Conservation (phyloP, 2,888 invertebrate species). For the Drosophila atroscutellata region DNA sequence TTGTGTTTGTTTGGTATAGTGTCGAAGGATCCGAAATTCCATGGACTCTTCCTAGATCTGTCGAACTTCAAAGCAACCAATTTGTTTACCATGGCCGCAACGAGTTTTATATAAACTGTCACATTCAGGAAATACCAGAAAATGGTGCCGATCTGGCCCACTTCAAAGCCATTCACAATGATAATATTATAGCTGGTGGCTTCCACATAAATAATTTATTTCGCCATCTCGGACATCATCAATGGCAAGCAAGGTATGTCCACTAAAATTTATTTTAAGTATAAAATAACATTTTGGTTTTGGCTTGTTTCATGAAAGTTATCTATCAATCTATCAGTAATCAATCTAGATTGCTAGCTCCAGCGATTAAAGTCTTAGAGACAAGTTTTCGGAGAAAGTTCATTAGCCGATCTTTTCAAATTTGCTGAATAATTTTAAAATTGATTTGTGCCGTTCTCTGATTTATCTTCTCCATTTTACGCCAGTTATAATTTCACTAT, state of each 20-base stretch:
- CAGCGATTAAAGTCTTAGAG: no score
- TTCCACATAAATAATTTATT: constrained; percentile 79
- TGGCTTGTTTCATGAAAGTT: no score
- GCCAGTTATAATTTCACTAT: neutral
- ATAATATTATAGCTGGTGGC: constrained; percentile 86
- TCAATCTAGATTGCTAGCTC: no score
- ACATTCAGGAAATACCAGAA: constrained; percentile 93
- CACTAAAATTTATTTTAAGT: no score
- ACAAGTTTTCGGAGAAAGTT: no score
- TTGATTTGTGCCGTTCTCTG: neutral
- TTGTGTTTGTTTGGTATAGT: constrained; percentile 94
- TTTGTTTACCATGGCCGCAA: constrained; percentile 91
- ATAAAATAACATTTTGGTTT: no score
- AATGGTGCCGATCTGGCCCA: constrained; percentile 95
- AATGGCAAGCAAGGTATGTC: constrained; percentile 86
- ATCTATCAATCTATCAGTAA: no score
- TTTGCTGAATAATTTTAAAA: neutral
- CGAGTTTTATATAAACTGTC: constrained; percentile 91
- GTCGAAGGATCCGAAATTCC: constrained; percentile 89
- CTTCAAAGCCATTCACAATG: constrained; percentile 90
- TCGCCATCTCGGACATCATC: constrained; percentile 86
- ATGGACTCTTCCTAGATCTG: constrained; percentile 88
- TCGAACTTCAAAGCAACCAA: constrained; percentile 86
- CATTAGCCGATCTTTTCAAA: no score
- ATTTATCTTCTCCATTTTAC: neutral